Percentiles rank a stretch among this genome's conserved stretches.
Evolutionary conservation across 2,888 invertebrate species (phyloP).

Genomic region (Cyclophora albipunctata): DNA sequence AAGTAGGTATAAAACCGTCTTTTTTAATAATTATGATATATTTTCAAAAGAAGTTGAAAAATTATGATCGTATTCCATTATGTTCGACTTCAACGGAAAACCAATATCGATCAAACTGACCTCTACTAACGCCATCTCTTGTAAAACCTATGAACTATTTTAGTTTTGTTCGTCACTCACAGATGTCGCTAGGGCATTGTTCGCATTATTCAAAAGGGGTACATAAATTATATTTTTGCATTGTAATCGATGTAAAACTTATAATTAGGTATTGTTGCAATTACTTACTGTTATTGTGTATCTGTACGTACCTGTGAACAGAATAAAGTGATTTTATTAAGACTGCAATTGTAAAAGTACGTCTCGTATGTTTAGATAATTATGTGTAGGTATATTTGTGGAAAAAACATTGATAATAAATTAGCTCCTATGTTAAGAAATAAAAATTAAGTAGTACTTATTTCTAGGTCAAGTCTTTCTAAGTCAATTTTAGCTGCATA

Average conservation of each 20-base stretch:
- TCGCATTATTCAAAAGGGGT: slow-evolving; percentile 21
- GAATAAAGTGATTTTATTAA: slow-evolving; percentile 12
- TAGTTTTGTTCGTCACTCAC: slow-evolving; percentile 24
- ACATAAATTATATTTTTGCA: slow-evolving; percentile 25
- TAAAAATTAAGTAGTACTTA: no score
- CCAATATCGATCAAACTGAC: neutral
- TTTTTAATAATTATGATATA: no score
- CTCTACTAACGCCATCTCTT: slow-evolving; percentile 38
- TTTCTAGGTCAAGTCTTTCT: no score
- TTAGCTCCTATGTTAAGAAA: no score
- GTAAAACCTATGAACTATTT: slow-evolving; percentile 27
- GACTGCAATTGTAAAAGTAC: neutral
- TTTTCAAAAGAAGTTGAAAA: no score
- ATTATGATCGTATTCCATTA: no score
- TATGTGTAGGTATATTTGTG: no score
- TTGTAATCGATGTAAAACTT: slow-evolving; percentile 17
- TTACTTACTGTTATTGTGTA: slow-evolving; percentile 27
- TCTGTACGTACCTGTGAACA: slow-evolving; percentile 47
- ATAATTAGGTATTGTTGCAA: slow-evolving; percentile 10
- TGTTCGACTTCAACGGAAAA: no score
- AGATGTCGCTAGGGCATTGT: slow-evolving; percentile 40
- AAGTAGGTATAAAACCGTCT: no score
- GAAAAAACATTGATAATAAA: no score
- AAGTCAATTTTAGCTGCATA: no score
- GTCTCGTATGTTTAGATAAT: no score